Percentiles rank a stretch among this genome's conserved stretches.
These are phyloP conservation scores for Semnopithecus entellus DNA, from an alignment of 2,113 vertebrate genomes.

Conservation along the genomic window DNA sequence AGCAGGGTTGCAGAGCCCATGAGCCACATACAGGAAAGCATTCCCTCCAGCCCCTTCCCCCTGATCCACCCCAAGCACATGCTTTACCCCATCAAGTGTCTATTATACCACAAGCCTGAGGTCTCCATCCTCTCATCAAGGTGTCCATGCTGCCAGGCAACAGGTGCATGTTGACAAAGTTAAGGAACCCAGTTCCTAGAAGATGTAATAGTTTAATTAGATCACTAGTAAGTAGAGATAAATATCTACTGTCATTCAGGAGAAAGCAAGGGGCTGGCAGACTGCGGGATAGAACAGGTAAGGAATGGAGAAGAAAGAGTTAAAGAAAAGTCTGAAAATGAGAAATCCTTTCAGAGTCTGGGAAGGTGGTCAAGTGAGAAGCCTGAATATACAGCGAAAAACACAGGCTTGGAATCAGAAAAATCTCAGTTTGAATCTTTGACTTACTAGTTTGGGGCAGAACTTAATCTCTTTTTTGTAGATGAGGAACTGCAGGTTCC, in stretches of 20 bases:
- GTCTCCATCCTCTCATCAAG: background rate
- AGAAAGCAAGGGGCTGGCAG: background rate
- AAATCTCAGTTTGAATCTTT: background rate
- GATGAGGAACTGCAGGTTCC: background rate
- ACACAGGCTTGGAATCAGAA: background rate
- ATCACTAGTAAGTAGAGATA: background rate
- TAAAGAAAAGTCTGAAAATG: background rate
- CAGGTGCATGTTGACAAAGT: background rate
- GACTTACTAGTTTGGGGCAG: background rate
- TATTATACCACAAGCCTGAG: background rate
- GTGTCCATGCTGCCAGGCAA: background rate
- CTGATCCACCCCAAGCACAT: background rate
- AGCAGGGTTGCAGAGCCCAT: background rate
- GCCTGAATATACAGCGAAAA: background rate
- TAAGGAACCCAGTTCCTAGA: background rate
- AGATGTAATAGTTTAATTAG: too few relatives aligned
- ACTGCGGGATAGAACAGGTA: background rate
- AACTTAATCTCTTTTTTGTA: background rate
- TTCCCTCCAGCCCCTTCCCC: background rate
- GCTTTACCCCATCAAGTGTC: background rate
- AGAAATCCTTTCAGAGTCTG: background rate
- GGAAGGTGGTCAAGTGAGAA: background rate
- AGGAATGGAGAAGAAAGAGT: background rate
- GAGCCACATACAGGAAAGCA: background rate
- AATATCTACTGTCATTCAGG: background rate